Evolutionary conservation across 2,113 vertebrate genomes (phyloP).

Genomic region (Mirounga angustirostris): DNA sequence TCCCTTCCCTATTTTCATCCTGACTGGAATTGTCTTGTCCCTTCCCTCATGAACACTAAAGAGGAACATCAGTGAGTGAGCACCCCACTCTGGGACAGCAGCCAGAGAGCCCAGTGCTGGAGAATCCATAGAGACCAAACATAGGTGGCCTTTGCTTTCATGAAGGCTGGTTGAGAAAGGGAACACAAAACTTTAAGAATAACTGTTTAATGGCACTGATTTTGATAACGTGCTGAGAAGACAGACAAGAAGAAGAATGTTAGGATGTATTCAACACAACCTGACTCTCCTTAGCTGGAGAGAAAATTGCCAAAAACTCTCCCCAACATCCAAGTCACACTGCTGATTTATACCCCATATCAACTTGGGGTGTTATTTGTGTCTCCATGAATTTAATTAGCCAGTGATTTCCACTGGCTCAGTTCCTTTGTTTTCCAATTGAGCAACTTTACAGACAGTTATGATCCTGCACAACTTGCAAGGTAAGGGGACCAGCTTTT

Average conservation of each 20-base stretch:
- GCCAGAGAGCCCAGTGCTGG: background rate
- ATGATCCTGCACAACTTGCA: background rate
- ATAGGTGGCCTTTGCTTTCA: background rate
- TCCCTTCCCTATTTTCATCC: background rate
- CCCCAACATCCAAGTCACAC: background rate
- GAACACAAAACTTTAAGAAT: background rate
- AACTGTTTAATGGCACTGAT: background rate
- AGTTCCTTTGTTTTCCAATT: conserved; percentile 52
- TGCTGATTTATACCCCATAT: background rate
- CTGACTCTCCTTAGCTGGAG: background rate
- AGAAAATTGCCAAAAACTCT: background rate
- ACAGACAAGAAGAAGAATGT: background rate
- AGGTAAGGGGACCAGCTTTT: background rate
- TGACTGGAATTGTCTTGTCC: background rate
- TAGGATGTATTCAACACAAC: background rate
- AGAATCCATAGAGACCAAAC: background rate
- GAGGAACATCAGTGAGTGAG: background rate
- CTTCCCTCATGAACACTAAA: background rate
- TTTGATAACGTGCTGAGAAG: background rate
- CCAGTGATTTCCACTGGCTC: conserved; percentile 43
- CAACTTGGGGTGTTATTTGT: background rate
- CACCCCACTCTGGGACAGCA: background rate
- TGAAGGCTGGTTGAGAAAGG: background rate
- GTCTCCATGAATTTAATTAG: conserved; percentile 34
- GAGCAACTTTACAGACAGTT: conserved; percentile 29